These are phyloP conservation scores for Apoda limacodes DNA, from an alignment of 2,888 invertebrate genomes.

Conservation along the genomic window DNA sequence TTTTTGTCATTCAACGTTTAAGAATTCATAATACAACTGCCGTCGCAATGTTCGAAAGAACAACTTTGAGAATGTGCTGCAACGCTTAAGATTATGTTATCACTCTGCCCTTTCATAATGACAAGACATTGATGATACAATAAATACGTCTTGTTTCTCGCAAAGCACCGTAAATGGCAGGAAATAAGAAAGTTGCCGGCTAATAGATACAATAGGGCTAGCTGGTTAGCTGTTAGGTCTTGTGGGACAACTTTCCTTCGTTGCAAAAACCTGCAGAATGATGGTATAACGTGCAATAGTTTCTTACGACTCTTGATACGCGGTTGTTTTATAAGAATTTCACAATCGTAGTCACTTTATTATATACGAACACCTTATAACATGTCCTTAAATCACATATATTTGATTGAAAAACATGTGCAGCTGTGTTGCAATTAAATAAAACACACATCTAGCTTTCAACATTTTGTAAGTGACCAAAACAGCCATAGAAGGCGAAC, in stretches of 20 bases:
- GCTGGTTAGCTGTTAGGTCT: constrained; percentile 40
- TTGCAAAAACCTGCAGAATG: constrained; percentile 51
- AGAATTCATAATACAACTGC: no score
- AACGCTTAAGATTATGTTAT: no score
- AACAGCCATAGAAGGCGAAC: constrained; percentile 43
- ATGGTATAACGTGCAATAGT: constrained; percentile 36
- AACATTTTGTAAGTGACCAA: constrained; percentile 33
- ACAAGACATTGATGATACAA: no score
- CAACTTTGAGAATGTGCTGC: no score
- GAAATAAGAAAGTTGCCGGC: constrained; percentile 63
- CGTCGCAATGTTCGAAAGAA: no score
- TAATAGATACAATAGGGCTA: constrained; percentile 68
- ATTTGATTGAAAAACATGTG: constrained; percentile 27
- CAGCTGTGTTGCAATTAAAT: constrained; percentile 31
- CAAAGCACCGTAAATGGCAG: constrained; percentile 59
- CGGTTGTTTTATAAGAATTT: constrained; percentile 45
- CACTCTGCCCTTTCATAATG: no score
- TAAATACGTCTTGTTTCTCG: constrained; percentile 53
- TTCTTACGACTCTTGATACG: constrained; percentile 38
- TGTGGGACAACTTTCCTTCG: constrained; percentile 53
- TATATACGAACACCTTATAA: constrained; percentile 35
- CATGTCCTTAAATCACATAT: constrained; percentile 32
- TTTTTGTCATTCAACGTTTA: constrained; percentile 24
- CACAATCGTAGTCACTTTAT: constrained; percentile 44
- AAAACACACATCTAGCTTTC: constrained; percentile 35